These are phyloP conservation scores for Drosophila sp. DNA, from an alignment of 1,140 invertebrate species.

Conservation along the genomic window DNA sequence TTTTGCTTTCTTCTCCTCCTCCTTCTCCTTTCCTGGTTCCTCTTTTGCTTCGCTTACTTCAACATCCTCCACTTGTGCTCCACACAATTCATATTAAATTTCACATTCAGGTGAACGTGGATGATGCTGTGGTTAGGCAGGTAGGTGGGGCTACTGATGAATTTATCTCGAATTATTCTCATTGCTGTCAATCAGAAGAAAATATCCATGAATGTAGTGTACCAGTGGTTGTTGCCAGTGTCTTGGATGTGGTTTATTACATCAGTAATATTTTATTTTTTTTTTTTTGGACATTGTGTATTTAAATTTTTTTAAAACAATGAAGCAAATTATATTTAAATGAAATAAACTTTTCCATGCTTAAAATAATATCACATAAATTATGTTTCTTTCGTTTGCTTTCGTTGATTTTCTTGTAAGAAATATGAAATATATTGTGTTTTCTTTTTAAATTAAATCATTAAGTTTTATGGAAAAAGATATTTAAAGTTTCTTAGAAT, in stretches of 20 bases:
- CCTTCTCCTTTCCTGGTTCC: background rate
- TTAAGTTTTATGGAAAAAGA: slow-evolving; percentile 39
- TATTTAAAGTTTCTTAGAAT: background rate
- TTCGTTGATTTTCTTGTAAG: background rate
- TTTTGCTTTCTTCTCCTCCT: background rate
- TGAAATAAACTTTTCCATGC: slow-evolving; percentile 33
- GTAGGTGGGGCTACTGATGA: no score
- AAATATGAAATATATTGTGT: slow-evolving; percentile 6
- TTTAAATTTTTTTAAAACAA: slow-evolving; percentile 25
- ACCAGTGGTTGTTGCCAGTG: no score
- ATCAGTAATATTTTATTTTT: background rate
- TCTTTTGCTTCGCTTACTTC: background rate
- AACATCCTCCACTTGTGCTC: no score
- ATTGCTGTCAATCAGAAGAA: no score
- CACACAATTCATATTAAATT: no score
- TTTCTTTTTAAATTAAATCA: slow-evolving; percentile 4
- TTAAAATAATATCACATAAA: slow-evolving; percentile 82
- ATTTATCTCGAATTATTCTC: no score
- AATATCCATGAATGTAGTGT: no score
- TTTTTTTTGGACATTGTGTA: background rate
- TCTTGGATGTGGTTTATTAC: background rate
- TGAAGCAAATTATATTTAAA: slow-evolving; percentile 43
- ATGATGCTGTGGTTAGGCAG: no score
- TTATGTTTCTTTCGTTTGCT: slow-evolving; percentile 41
- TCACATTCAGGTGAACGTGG: no score